These are phyloP conservation scores for Agrochola lychnidis DNA, from an alignment of 2,888 invertebrate genomes.

Conservation along the genomic window DNA sequence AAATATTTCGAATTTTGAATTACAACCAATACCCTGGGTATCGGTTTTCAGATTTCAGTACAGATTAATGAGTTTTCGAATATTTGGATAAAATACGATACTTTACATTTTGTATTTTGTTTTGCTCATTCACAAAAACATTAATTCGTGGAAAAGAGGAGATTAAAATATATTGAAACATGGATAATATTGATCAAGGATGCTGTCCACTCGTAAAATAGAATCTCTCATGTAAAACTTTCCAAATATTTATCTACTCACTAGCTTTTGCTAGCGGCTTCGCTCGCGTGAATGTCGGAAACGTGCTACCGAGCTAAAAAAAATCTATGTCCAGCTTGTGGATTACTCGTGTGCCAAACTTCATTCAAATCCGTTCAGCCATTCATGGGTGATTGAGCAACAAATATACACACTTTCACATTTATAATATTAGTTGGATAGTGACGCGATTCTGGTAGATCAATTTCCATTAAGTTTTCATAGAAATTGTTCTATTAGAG, in stretches of 20 bases:
- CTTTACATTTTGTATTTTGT: not conserved
- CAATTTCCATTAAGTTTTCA: too few relatives aligned
- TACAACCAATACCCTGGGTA: too few relatives aligned
- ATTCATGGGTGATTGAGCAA: not conserved
- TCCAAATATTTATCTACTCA: slow-evolving; percentile 23
- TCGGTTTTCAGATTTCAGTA: too few relatives aligned
- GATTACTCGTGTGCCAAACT: not conserved
- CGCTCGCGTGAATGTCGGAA: not conserved
- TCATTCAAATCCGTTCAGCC: not conserved
- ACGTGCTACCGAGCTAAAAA: too few relatives aligned
- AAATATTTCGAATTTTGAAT: too few relatives aligned
- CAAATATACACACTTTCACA: not conserved
- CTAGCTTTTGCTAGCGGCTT: not conserved
- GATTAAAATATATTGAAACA: not conserved
- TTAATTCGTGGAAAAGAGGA: not conserved
- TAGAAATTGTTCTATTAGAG: too few relatives aligned
- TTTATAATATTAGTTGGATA: not conserved
- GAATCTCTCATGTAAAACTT: not conserved
- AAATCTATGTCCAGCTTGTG: too few relatives aligned
- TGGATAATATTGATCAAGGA: not conserved
- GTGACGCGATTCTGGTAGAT: too few relatives aligned
- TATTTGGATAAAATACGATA: not conserved
- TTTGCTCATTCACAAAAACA: not conserved
- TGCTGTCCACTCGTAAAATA: not conserved
- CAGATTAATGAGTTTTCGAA: too few relatives aligned